Percentiles rank a stretch among this genome's conserved stretches.
Evolutionary conservation across 2,797 vertebrate species (phyloP).

Genomic region (Sebastes alutus): DNA sequence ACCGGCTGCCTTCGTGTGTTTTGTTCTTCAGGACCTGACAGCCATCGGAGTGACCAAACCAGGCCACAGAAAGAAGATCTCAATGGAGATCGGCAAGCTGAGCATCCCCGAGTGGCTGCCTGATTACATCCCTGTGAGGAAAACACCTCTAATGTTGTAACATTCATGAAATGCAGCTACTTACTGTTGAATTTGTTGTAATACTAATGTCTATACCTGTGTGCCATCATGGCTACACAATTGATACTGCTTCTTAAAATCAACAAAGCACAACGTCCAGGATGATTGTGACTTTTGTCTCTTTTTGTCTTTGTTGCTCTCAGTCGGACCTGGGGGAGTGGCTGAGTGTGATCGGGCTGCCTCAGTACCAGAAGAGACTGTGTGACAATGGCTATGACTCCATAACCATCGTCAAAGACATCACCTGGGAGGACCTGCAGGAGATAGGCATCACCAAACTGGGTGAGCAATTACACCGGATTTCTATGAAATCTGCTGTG

Average conservation of each 20-base stretch:
- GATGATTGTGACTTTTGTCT: not conserved
- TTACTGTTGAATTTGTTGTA: not conserved
- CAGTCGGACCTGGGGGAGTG: conserved; percentile 91
- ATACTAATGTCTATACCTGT: not conserved
- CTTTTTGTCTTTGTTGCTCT: not conserved
- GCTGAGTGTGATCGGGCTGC: conserved; percentile 90
- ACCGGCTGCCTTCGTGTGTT: not conserved
- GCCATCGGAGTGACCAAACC: conserved; percentile 97
- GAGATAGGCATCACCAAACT: conserved; percentile 96
- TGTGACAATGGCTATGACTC: conserved; percentile 94
- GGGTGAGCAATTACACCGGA: conserved; percentile 79
- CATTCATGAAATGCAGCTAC: not conserved
- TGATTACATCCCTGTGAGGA: conserved; percentile 90
- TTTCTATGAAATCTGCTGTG: too few relatives aligned
- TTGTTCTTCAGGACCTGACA: conserved; percentile 87
- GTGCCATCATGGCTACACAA: not conserved
- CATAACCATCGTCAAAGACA: conserved; percentile 90
- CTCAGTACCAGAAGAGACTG: conserved; percentile 89
- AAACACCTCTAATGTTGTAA: not conserved
- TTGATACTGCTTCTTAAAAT: not conserved
- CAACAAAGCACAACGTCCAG: not conserved
- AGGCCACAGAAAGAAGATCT: conserved; percentile 96
- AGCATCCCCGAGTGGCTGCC: conserved; percentile 95
- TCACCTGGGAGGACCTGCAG: conserved; percentile 97
- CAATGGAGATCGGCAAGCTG: conserved; percentile 90